Base-by-base conservation (phyloP, 2,113 vertebrate genomes). In the Platichthys flesus region DNA sequence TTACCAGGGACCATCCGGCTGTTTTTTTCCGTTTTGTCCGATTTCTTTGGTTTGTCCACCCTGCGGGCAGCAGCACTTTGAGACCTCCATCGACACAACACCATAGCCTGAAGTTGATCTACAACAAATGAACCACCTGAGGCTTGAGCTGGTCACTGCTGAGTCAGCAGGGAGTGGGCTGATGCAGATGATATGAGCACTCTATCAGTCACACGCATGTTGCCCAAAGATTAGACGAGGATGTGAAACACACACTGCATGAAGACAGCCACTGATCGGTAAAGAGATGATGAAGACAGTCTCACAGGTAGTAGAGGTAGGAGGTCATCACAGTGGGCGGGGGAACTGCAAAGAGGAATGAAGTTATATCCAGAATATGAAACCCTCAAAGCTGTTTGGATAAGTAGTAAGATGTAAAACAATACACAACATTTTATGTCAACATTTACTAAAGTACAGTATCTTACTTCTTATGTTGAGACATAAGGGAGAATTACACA, bases 141-240 rank as follows among this genome's bases (percentile, higher is more conserved):
- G 57, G 54, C 67, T 40, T 1, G 28, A 12, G 40, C 21, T 7
- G 31, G n/a, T 83, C 79, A 87, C 10, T 9, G 54, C 64, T 91
- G 85, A 93, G 77, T 93, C 86, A 91, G 79, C 67, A 1, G 78
- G 71, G 62, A 74, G 42, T 59, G 40, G 16, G 24, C 7, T 71
- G 15, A 54, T 68, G 56, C 14, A 42, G 26, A 56, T 5, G 0
- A 26, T 9, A 47, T 90, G 89, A 90, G 71, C 63, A 71, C 52
- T 31, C 9, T 1, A 42, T 79, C 83, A 88, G 83, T 89, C 90
- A 92, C 58, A 55, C 0, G 0, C 26, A 45, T 45, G 51, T 79
- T 81, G 28, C 63, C 28, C 28, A 63, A 76, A 85, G 79, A 37
- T 12, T 35, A 28, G 64, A 6, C 14, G 26, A 26, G 2, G 21